Percentiles rank a stretch among this genome's conserved stretches.
Evolutionary conservation across 2,113 vertebrate species (phyloP).

Genomic region (Oreochromis spilurus): DNA sequence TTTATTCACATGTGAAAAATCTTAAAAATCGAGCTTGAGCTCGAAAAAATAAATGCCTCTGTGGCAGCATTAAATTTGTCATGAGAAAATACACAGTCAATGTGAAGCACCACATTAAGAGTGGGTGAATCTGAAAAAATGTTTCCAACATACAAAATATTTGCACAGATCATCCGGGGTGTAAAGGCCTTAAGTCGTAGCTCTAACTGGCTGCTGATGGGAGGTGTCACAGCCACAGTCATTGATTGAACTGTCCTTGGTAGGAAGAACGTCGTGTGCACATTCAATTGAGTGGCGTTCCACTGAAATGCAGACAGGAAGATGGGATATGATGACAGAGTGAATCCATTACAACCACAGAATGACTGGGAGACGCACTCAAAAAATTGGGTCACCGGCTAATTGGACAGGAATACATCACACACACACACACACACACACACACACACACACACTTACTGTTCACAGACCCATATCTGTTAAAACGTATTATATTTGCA

Average conservation of each 20-base stretch:
- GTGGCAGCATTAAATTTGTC: background rate
- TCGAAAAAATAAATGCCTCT: background rate
- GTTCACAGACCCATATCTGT: background rate
- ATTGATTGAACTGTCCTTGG: slow-evolving; percentile 48
- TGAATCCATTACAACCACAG: slow-evolving; percentile 50
- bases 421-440: background rate
- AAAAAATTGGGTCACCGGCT: slow-evolving; percentile 66
- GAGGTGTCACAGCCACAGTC: background rate
- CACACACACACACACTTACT: background rate
- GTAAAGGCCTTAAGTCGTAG: background rate
- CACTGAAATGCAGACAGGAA: slow-evolving; percentile 40
- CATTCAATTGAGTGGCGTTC: slow-evolving; percentile 34
- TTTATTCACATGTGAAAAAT: background rate
- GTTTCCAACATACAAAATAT: background rate
- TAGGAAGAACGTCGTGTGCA: slow-evolving; percentile 7
- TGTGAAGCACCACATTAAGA: background rate
- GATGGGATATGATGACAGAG: slow-evolving; percentile 54
- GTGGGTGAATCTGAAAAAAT: background rate
- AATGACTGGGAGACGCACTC: slow-evolving; percentile 40
- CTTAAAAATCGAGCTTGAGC: background rate
- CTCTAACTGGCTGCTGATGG: background rate
- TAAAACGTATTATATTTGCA: background rate
- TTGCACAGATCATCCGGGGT: background rate
- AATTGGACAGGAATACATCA: slow-evolving; percentile 64
- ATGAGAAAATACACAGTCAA: background rate